phyloP scores from a whole-genome alignment of 2,888 invertebrate genomes.

The Dendrolimus pini region DNA sequence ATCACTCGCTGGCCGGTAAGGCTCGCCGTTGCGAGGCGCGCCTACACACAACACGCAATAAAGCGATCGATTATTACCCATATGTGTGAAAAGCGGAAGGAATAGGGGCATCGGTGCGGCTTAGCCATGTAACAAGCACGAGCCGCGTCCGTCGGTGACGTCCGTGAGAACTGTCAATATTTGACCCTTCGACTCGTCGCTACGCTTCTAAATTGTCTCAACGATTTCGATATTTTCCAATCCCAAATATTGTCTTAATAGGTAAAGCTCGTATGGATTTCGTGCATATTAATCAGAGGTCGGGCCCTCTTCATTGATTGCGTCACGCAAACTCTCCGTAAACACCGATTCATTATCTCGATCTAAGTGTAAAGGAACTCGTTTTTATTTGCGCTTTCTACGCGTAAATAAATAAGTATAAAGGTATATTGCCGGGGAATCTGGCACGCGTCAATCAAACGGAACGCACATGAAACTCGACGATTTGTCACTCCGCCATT shows the following conservation, averaged over 20 bases:
- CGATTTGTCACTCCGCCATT: slow-evolving; percentile 72
- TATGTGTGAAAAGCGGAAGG: slow-evolving; percentile 75
- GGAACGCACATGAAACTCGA: slow-evolving; percentile 58
- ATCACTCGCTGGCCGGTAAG: slow-evolving; percentile 38
- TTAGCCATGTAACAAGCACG: slow-evolving; percentile 45
- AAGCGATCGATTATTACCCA: slow-evolving; percentile 75
- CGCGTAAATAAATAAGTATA: slow-evolving; percentile 68
- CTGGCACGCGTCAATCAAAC: slow-evolving; percentile 75
- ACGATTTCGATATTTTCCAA: slow-evolving; percentile 68
- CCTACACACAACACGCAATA: slow-evolving; percentile 63
- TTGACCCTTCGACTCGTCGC: slow-evolving; percentile 49
- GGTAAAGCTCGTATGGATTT: slow-evolving; percentile 20
- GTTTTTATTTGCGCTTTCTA: slow-evolving; percentile 74
- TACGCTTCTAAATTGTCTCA: slow-evolving; percentile 72
- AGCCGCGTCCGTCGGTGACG: slow-evolving; percentile 50
- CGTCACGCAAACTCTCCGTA: slow-evolving; percentile 31
- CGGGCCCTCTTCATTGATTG: slow-evolving; percentile 33
- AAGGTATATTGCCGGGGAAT: slow-evolving; percentile 61
- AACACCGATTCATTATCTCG: slow-evolving; percentile 60
- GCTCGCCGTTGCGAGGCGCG: slow-evolving; percentile 18
- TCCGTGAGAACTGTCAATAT: slow-evolving; percentile 75
- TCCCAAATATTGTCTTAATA: slow-evolving; percentile 57
- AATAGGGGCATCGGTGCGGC: slow-evolving; percentile 39
- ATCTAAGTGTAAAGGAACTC: slow-evolving; percentile 58
- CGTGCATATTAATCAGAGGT: slow-evolving; percentile 18